These are phyloP conservation scores for Fistularia commersonii DNA, from an alignment of 2,797 vertebrate genomes.

Conservation along the genomic window DNA sequence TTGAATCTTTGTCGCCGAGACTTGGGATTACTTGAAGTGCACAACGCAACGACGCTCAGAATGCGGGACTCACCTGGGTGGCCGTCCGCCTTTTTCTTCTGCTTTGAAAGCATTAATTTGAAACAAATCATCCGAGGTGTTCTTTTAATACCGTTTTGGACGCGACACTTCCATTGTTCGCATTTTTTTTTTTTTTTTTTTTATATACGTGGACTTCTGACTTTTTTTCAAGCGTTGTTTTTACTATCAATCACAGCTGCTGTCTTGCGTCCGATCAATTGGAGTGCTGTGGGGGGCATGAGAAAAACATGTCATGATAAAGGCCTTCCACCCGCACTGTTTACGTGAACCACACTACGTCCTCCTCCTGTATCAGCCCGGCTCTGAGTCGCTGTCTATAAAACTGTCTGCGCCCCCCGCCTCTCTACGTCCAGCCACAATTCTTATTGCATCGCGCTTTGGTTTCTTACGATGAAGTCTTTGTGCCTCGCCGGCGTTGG, in stretches of 20 bases:
- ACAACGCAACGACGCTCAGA: conserved; percentile 37
- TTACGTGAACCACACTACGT: too few relatives aligned
- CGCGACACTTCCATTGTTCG: background rate
- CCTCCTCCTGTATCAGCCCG: too few relatives aligned
- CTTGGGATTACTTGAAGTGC: conserved; percentile 62
- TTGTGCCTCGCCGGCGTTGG: too few relatives aligned
- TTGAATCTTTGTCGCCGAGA: conserved; percentile 20
- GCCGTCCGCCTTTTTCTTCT: conserved; percentile 34
- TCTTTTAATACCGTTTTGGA: conserved; percentile 4
- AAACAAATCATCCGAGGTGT: background rate
- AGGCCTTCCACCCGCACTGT: too few relatives aligned
- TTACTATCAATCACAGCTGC: background rate
- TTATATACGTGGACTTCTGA: background rate
- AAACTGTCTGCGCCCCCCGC: too few relatives aligned
- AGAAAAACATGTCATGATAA: too few relatives aligned
- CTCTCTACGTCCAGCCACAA: too few relatives aligned
- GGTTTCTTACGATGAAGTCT: too few relatives aligned
- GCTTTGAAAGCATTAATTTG: background rate
- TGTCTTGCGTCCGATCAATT: too few relatives aligned
- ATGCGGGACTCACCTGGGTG: conserved; percentile 6
- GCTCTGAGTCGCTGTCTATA: too few relatives aligned
- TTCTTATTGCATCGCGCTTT: too few relatives aligned
- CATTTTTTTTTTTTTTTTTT: conserved; percentile 2
- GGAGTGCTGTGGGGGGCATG: too few relatives aligned
- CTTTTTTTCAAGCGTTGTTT: background rate